Evolutionary conservation across 2,113 vertebrate species (phyloP), one percentile per base, ranked within the genome.

Genomic region (Takifugu bimaculatus): DNA sequence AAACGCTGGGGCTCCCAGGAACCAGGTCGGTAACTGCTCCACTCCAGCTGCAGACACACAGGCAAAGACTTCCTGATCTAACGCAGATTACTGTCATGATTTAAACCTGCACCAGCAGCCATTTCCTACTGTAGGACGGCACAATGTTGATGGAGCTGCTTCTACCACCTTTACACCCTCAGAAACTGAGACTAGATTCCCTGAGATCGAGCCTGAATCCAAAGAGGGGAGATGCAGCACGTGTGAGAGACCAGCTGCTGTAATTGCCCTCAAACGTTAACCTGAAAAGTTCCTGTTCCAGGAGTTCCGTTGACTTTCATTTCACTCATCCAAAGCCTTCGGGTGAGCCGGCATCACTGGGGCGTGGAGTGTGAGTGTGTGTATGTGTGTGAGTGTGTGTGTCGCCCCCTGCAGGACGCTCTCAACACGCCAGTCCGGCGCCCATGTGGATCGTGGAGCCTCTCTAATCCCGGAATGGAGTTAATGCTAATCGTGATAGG

Each of bases 401-500:
- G 51, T 72, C 63, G 3, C 75, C 73, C 74, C 52, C 81, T 86
- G 51, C 79, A 86, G 87, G 86, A 60, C 11, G 6, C 25, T 12
- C 15, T 43, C 44, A 15, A 1, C 35, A 12, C 35, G 54, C 13
- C 26, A 2, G 2, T 4, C n/a, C 64, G 54, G 55, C 48, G 9
- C 65, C 47, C 29, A 50, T 13, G 54, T 25, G 51, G 61, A 28
- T 1, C 49, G 45, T 28, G 54, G 29, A 28, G 2, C 44, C 9
- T 11, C 50, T 26, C 1, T 39, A 39, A 60, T 79, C 85, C 73
- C 88, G 78, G 72, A 78, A 77, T 87, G 84, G 89, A 76, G 75
- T 92, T 93, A 93, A 93, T 93, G 92, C 92, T 93, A 92, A 91
- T 91, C 88, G 92, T 93, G 92, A 93, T 93, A 93, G 92, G 92